These are phyloP conservation scores for Calameuta pallipes DNA, from an alignment of 2,888 invertebrate species.

Conservation along the genomic window DNA sequence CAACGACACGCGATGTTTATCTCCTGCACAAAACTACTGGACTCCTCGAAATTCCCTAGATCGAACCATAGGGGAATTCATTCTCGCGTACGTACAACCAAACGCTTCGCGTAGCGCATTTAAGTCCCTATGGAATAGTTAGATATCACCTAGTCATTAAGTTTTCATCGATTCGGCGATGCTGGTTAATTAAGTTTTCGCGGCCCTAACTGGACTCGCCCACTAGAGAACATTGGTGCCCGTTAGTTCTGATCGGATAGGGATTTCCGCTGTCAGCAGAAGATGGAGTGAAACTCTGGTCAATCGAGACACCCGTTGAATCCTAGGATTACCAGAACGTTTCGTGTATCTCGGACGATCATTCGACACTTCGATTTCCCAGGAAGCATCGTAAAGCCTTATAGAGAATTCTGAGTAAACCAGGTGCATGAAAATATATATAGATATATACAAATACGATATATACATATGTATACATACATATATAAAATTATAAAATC, in stretches of 20 bases:
- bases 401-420: background rate
- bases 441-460: background rate
- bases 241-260: constrained; percentile 39
- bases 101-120: background rate
- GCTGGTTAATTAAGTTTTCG: constrained; percentile 59
- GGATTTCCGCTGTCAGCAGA: constrained; percentile 65
- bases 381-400: background rate
- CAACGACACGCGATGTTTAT: background rate
- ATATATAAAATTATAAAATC: too few species aligned
- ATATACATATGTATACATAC: background rate
- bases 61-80: background rate
- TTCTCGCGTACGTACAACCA: background rate
- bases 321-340: constrained; percentile 56
- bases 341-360: constrained; percentile 35
- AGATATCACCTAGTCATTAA: constrained; percentile 20
- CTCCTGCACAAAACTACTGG: background rate
- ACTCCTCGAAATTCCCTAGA: background rate
- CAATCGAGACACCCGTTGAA: constrained; percentile 63
- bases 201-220: constrained; percentile 57
- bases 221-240: constrained; percentile 47
- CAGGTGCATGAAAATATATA: background rate
- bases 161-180: constrained; percentile 48
- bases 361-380: constrained; percentile 29
- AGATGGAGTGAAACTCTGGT: constrained; percentile 65
- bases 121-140: background rate